phyloP scores from a whole-genome alignment of 1,140 invertebrate species.

The Pissodes strobi region DNA sequence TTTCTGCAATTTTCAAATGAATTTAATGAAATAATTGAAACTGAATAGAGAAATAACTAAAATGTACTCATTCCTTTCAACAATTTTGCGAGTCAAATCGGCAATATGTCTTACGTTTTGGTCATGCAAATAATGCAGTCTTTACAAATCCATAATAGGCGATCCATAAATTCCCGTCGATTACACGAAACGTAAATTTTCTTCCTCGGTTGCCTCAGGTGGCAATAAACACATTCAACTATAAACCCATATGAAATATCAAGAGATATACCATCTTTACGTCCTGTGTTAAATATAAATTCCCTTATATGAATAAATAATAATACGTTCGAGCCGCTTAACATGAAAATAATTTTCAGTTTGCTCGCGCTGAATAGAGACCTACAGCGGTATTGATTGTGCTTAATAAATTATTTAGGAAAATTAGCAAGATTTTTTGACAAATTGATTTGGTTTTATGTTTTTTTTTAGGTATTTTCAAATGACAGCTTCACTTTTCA shows the following conservation, averaged over 20 bases:
- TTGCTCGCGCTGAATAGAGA: conserved; percentile 5
- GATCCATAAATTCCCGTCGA: conserved; percentile 29
- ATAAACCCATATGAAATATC: conserved; percentile 35
- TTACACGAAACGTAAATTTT: conserved; percentile 30
- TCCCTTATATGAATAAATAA: conserved; percentile 36
- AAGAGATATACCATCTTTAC: conserved; percentile 34
- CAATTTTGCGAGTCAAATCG: too few relatives aligned
- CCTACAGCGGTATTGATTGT: neutral
- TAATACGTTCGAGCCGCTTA: conserved; percentile 20
- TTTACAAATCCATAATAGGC: conserved; percentile 17
- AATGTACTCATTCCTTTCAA: too few relatives aligned
- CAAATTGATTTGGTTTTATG: too few relatives aligned
- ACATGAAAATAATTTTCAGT: conserved; percentile 8
- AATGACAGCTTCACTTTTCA: too few relatives aligned
- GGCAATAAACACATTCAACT: conserved; percentile 33
- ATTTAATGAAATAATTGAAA: too few relatives aligned
- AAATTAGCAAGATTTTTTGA: too few relatives aligned
- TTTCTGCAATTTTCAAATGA: too few relatives aligned
- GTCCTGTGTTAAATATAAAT: conserved; percentile 29
- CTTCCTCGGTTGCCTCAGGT: conserved; percentile 19
- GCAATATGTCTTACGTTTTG: neutral
- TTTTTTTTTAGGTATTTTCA: too few relatives aligned
- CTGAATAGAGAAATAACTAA: too few relatives aligned
- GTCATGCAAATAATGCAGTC: conserved; percentile 18
- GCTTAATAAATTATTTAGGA: too few relatives aligned